These are phyloP conservation scores for Ommatoiulus sabulosus DNA, from an alignment of 2,888 invertebrate species.

Conservation along the genomic window DNA sequence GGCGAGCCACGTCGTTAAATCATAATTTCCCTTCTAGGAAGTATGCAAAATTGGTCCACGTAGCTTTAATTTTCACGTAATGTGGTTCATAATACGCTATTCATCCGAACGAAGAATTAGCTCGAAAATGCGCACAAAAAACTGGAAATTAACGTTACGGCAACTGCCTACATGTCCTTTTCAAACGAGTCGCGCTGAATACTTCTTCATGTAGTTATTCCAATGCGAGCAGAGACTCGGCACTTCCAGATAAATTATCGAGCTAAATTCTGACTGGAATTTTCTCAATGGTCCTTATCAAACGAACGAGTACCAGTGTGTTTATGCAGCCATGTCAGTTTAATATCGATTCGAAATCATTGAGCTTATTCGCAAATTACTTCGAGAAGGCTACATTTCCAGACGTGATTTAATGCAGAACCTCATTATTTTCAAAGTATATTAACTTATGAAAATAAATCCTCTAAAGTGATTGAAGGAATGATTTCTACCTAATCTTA, in stretches of 20 bases:
- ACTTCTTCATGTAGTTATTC: neutral
- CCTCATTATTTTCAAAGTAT: too few species aligned
- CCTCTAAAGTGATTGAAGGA: too few species aligned
- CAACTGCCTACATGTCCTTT: neutral
- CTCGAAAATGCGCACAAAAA: neutral
- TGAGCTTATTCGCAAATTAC: too few species aligned
- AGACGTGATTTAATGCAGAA: too few species aligned
- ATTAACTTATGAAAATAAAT: too few species aligned
- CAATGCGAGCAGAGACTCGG: neutral
- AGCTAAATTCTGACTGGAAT: neutral
- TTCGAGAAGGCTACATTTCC: too few species aligned
- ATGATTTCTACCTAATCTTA: too few species aligned
- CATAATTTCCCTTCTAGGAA: conserved; percentile 21
- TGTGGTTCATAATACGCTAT: neutral
- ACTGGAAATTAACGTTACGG: neutral
- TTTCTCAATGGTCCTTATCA: neutral
- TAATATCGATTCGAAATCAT: too few species aligned
- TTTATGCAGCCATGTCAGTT: too few species aligned
- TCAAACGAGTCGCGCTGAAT: neutral
- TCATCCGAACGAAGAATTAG: neutral
- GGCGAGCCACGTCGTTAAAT: conserved; percentile 37
- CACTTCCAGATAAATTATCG: neutral
- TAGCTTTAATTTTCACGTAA: conserved; percentile 13
- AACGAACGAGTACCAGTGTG: too few species aligned
- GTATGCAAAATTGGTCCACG: neutral